These are phyloP conservation scores for Telenomus remus DNA, from an alignment of 1,140 invertebrate species.

Conservation along the genomic window DNA sequence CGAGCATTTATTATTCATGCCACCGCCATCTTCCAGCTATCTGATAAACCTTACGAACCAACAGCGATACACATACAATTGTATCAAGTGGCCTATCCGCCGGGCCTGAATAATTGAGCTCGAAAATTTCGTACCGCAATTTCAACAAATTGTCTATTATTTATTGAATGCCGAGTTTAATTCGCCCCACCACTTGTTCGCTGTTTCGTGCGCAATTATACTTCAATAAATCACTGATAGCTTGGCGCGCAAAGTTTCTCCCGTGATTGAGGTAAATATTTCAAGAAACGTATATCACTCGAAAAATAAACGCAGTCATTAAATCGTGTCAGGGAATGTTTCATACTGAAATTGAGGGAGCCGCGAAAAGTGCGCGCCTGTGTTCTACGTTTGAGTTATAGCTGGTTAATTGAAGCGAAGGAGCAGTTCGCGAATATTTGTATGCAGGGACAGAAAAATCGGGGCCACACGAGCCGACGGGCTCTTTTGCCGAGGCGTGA, in stretches of 20 bases:
- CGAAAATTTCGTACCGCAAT: too few species aligned
- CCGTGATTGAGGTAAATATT: slow-evolving; percentile 29
- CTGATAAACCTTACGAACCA: too few species aligned
- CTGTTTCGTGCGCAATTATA: slow-evolving; percentile 10
- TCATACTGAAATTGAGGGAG: neutral
- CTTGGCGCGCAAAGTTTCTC: slow-evolving; percentile 10
- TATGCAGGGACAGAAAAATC: slow-evolving; percentile 44
- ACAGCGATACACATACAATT: too few species aligned
- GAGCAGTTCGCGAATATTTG: slow-evolving; percentile 27
- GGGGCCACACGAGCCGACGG: slow-evolving; percentile 31
- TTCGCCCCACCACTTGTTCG: neutral
- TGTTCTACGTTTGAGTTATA: slow-evolving; percentile 16
- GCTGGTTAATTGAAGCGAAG: slow-evolving; percentile 46
- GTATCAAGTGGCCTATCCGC: too few species aligned
- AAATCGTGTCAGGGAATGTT: slow-evolving; percentile 15
- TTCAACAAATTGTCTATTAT: slow-evolving; percentile 21
- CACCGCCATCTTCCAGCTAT: too few species aligned
- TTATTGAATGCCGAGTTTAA: slow-evolving; percentile 10
- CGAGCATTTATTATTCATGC: too few species aligned
- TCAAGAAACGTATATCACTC: slow-evolving; percentile 37
- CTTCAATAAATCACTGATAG: slow-evolving; percentile 17
- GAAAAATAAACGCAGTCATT: slow-evolving; percentile 29
- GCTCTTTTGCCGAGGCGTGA: slow-evolving; percentile 59
- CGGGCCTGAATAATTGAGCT: too few species aligned
- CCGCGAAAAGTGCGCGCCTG: slow-evolving; percentile 17